phyloP scores from a whole-genome alignment of 2,888 invertebrate species.

The Drosophila yooni region DNA sequence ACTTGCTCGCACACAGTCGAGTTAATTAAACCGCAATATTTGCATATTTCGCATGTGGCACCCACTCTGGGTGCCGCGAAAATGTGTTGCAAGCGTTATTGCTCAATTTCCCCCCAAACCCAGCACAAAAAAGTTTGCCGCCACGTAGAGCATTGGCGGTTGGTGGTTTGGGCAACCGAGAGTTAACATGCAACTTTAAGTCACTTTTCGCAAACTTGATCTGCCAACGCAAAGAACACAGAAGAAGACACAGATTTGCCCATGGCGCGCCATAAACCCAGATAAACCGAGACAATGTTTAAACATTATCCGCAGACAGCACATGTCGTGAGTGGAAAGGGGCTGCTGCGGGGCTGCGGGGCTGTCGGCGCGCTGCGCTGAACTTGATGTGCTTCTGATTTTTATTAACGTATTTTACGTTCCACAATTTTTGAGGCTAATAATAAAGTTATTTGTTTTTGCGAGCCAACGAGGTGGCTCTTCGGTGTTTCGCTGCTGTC shows the following conservation, averaged over 20 bases:
- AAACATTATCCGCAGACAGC: constrained; percentile 50
- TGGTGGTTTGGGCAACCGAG: constrained; percentile 48
- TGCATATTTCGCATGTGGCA: constrained; percentile 68
- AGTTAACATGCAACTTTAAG: constrained; percentile 77
- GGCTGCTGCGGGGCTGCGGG: not conserved
- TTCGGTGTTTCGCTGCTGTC: constrained; percentile 9
- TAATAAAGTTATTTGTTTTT: constrained; percentile 57
- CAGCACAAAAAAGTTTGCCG: constrained; percentile 57
- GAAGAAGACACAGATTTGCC: constrained; percentile 40
- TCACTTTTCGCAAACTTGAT: constrained; percentile 72
- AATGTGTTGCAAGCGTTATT: constrained; percentile 71
- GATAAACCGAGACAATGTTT: constrained; percentile 72
- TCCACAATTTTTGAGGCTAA: constrained; percentile 46
- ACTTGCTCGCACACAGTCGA: constrained; percentile 41
- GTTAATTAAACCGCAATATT: constrained; percentile 81
- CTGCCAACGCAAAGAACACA: constrained; percentile 23
- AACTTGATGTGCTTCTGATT: constrained; percentile 66
- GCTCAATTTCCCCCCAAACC: constrained; percentile 65
- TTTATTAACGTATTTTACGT: constrained; percentile 66
- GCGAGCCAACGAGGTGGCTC: not conserved
- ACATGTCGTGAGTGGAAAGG: not conserved
- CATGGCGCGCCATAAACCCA: constrained; percentile 52
- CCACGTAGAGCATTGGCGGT: constrained; percentile 13
- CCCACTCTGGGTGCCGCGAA: constrained; percentile 8
- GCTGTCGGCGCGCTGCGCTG: not conserved